Evolutionary conservation across 2,113 vertebrate species (phyloP), one percentile per base, ranked within the genome.

Genomic region (Sapajus apella): DNA sequence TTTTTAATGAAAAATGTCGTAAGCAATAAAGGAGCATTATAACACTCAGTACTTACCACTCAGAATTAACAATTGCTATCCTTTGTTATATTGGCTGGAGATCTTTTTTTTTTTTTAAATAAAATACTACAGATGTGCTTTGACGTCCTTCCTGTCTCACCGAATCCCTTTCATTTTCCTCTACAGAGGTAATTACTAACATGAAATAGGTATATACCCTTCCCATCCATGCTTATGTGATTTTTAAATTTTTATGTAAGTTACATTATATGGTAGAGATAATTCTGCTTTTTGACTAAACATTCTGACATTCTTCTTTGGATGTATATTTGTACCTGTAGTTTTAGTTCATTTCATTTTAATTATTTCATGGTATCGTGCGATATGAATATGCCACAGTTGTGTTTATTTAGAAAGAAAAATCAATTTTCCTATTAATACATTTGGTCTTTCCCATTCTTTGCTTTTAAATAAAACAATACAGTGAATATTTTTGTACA

Each of bases 1-100:
- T 75, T 92, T 83, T 92, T 80, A 80, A 47, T 72, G 27, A 37
- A 96, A 90, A 96, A 90, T 82, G 37, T 76, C 75, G 37, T n/a
- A 5, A 84, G 43, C 61, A 84, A 55, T 80, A 89, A 85, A 50
- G 1, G 1, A 92, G 17, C 47, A 86, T 85, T 89, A 35, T 70
- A 82, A 83, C 4, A 52, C 55, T 37, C 25, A 50, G 5, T 45
- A 61, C 37, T 73, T 81, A 82, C 21, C 72, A 64, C 37, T 45
- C 37, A 76, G 30, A 94, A 75, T 94, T 91, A 91, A 77, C 16
- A 91, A 23, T 84, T 61, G 32, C 56, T 73, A 70, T 88, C 70
- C 25, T 55, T 85, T 85, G n/a, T 93, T 90, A 23, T 32, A 64
- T 94, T 84, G 82, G 25, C 55, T 56, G 25, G 35, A 70, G 27